Percentiles rank a stretch among this genome's conserved stretches.
Conservation (phyloP, 2,797 vertebrate species). For the Sebastes aleutianus region DNA sequence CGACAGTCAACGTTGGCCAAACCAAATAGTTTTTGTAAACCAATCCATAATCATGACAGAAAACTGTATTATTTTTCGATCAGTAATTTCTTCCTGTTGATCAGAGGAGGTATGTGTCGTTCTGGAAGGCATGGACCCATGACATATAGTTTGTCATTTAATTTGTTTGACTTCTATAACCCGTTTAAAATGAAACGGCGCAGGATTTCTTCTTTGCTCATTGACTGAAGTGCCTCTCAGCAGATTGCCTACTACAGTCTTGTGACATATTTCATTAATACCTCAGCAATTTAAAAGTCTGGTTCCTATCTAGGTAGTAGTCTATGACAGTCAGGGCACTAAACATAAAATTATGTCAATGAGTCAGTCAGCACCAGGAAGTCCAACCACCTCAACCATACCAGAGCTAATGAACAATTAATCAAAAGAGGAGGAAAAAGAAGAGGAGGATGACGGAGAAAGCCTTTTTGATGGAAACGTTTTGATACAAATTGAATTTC, state of each 20-base stretch:
- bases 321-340: background rate
- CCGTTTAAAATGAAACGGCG: background rate
- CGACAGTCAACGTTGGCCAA: background rate
- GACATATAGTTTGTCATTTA: background rate
- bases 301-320: background rate
- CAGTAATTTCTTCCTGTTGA: background rate
- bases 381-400: background rate
- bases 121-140: background rate
- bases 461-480: background rate
- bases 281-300: background rate
- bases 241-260: background rate
- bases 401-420: background rate
- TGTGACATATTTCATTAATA: background rate
- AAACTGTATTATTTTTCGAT: background rate
- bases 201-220: background rate
- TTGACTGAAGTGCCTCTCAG: background rate
- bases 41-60: background rate
- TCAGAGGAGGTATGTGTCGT: fast-evolving
- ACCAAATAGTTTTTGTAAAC: background rate
- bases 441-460: background rate
- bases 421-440: background rate
- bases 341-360: background rate
- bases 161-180: background rate
- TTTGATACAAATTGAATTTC: background rate
- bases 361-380: background rate